phyloP scores from a whole-genome alignment of 2,113 vertebrate species.

The Nerophis lumbriciformis region DNA sequence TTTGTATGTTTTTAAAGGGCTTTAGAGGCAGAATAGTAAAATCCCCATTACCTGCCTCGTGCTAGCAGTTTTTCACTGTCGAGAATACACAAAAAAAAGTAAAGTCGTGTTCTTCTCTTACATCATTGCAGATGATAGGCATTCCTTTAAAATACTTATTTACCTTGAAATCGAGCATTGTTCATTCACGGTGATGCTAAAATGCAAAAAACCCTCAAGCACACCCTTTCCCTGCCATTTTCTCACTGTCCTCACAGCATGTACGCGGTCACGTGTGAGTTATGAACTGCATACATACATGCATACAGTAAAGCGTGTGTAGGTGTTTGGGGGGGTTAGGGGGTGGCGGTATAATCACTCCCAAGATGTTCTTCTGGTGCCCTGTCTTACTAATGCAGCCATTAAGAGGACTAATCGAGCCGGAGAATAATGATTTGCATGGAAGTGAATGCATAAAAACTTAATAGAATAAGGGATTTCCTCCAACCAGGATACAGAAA shows the following conservation, averaged over 20 bases:
- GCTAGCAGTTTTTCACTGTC: too few species aligned
- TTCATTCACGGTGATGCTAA: too few species aligned
- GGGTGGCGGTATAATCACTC: slow-evolving; percentile 41
- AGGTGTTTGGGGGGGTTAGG: slow-evolving; percentile 16
- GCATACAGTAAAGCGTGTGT: slow-evolving; percentile 11
- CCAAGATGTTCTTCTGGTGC: slow-evolving; percentile 31
- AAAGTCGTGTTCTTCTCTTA: too few species aligned
- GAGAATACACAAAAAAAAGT: too few species aligned
- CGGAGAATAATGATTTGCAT: slow-evolving; percentile 24
- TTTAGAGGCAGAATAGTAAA: too few species aligned
- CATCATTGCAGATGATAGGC: too few species aligned
- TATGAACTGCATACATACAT: slow-evolving; percentile 22
- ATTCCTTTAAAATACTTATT: too few species aligned
- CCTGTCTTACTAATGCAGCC: slow-evolving; percentile 38
- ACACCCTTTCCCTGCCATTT: too few species aligned
- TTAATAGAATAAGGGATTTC: neutral
- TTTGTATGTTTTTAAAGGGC: too few species aligned
- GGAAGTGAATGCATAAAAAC: slow-evolving; percentile 26
- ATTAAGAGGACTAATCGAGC: slow-evolving; percentile 43
- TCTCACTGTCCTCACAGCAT: neutral
- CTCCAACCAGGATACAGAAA: neutral
- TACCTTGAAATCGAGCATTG: too few species aligned
- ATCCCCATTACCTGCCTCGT: too few species aligned
- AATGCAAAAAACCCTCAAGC: slow-evolving; percentile 11
- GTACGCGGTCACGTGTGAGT: slow-evolving; percentile 21